Evolutionary conservation across 2,888 invertebrate species (phyloP), one percentile per base, ranked within the genome.

Genomic region (Drosophila rubida): DNA sequence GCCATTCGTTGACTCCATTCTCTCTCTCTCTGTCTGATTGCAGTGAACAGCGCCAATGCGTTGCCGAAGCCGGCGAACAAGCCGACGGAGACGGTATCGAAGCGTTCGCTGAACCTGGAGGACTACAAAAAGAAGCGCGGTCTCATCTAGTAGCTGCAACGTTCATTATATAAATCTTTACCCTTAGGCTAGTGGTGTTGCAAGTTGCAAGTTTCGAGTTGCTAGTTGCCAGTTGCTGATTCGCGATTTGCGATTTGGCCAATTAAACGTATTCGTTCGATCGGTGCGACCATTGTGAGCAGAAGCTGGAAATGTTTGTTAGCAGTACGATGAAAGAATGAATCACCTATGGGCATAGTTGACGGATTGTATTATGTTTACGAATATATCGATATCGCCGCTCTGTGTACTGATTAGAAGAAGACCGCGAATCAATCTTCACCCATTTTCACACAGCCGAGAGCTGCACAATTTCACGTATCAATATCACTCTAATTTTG

Each of bases 91-190:
- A 94, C 95, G 1, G 96, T 96, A 0, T 97, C 97, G 5, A 95
- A 96, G 77, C 93, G 97, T 61, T 97, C 97, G 0, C 93, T 98
- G 45, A 98, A 98, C 91, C 93, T 98, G 72, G 97, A 97, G 89
- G 97, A 97, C 90, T 98, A 97, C 92, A 98, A 98, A 93, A 97
- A 97, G 92, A 96, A 97, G 88, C 95, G 97, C 81, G 97, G 97
- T 57, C 95, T 98, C 70, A 97, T 98, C 92, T 96, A 94, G 88
- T 96, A 94, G 88, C 50, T 74, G 49, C 53, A 23, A 27, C 42
- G 48, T 54, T 14, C 13, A 37, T 37, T 37, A 37, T 37, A 51
- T 59, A 46, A 35, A 59, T 42, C 44, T 37, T 22, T 35, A 32
- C 58, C 35, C 39, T 16, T 77, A 68, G 67, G 41, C 49, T 53